These are phyloP conservation scores for Falco concolor DNA, from an alignment of 2,797 vertebrate genomes.

Conservation along the genomic window DNA sequence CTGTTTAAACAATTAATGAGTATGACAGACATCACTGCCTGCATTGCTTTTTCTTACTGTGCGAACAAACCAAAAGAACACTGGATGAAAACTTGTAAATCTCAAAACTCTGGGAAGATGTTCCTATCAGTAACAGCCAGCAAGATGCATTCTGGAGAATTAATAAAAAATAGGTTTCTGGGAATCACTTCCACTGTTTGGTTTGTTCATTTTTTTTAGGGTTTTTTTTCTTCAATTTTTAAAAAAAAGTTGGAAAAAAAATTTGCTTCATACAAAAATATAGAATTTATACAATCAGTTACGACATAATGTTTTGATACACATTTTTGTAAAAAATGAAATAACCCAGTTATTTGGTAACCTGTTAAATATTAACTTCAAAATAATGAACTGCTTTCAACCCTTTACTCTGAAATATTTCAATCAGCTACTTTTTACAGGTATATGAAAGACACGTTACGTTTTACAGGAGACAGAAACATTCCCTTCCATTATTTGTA, in stretches of 20 bases:
- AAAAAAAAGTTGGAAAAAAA: neutral
- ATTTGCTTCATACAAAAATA: neutral
- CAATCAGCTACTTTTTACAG: neutral
- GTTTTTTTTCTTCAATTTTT: neutral
- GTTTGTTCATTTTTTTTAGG: neutral
- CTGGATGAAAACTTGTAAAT: neutral
- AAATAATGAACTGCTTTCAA: neutral
- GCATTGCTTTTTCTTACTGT: neutral
- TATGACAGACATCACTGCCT: neutral
- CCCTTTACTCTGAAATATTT: neutral
- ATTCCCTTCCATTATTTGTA: neutral
- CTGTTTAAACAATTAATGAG: neutral
- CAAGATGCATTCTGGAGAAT: neutral
- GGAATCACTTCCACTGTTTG: neutral
- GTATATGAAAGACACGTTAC: neutral
- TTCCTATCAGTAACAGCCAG: neutral
- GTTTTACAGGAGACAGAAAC: neutral
- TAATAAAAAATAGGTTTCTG: neutral
- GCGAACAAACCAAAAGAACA: slow-evolving; percentile 8
- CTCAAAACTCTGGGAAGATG: neutral
- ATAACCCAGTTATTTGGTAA: neutral
- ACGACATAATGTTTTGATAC: neutral
- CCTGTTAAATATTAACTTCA: neutral
- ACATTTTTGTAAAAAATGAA: neutral
- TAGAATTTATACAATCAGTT: neutral